Evolutionary conservation across 2,797 vertebrate species (phyloP).

Genomic region (Rhadinocentrus ornatus): DNA sequence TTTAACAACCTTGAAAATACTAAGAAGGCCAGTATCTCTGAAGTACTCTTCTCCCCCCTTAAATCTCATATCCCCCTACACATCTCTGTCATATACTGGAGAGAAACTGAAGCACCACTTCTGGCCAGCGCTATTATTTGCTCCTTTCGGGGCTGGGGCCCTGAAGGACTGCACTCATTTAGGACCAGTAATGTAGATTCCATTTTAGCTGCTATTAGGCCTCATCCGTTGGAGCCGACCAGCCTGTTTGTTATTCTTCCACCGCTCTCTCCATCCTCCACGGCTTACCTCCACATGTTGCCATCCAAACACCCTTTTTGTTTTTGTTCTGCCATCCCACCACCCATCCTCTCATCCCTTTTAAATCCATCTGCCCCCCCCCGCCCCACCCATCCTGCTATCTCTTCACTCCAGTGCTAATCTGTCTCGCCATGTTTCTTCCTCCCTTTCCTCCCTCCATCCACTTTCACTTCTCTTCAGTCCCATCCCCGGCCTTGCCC

Average conservation of each 20-base stretch:
- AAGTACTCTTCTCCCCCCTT: constrained; percentile 48
- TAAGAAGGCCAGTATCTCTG: constrained; percentile 60
- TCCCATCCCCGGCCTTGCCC: constrained; percentile 67
- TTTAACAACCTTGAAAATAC: constrained; percentile 68
- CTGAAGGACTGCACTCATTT: constrained; percentile 85
- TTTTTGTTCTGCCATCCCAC: constrained; percentile 49
- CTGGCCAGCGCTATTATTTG: constrained; percentile 73
- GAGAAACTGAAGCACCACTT: constrained; percentile 78
- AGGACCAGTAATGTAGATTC: constrained; percentile 88
- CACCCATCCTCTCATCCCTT: constrained; percentile 51
- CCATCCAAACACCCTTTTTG: neutral
- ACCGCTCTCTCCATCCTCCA: constrained; percentile 50
- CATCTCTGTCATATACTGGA: constrained; percentile 71
- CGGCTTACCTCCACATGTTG: neutral
- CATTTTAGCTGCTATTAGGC: constrained; percentile 87
- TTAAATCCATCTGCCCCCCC: constrained; percentile 49
- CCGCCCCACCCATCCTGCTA: constrained; percentile 38
- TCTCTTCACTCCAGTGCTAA: constrained; percentile 42
- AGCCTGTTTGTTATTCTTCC: constrained; percentile 73
- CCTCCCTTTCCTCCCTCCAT: constrained; percentile 38
- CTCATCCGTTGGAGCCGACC: constrained; percentile 72
- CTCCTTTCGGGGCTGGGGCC: constrained; percentile 69
- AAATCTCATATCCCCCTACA: constrained; percentile 62
- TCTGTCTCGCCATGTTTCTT: constrained; percentile 58
- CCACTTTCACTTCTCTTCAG: constrained; percentile 52